Base-by-base conservation (phyloP, 2,113 vertebrate genomes). In the Sylvilagus bachmani region DNA sequence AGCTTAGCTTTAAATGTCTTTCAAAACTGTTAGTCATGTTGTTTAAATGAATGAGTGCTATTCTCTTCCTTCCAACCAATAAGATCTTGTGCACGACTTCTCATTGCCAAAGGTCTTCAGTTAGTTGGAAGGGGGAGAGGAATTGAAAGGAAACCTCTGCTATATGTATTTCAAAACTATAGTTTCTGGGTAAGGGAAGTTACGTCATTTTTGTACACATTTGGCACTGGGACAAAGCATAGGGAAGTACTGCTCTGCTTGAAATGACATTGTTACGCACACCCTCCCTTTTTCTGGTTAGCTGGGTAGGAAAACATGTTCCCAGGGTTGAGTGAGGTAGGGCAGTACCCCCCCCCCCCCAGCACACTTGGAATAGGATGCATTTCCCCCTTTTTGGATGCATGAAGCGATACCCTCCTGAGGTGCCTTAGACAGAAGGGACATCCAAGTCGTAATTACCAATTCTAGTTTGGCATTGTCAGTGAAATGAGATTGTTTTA, bases 151-250 rank as follows among this genome's bases (percentile, higher is more conserved):
- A 64, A 58, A 61, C 44, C 13, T 49, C 29, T 62, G 31, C 24
- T 91, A 4, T 24, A 21, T 7, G 27, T 49, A 75, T 62, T 90
- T 90, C 58, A 93, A 70, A 85, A 61, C 8, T 31, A 6, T 36
- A 80, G 38, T 87, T 95, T 91, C 64, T 29, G 29, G 71, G n/a
- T 29, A 64, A 90, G 5, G 64, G 64, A 93, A 86, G 92, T 93
- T 36, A 77, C 80, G 74, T 66, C 80, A 83, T 90, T 94, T 86
- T 61, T 81, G 6, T 77, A 79, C 62, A 69, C 55, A 93, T 13
- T 29, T 94, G 66, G 38, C 36, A 49, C 61, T 86, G 53, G 85
- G 67, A 55, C 55, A 64, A 88, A 27, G 6, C 29, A 24, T 1
- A 44, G 75, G 69, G 51, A 27, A 92, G 25, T 10, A 89, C 64